Evolutionary conservation across 2,797 vertebrate genomes (phyloP).

Genomic region (Chaunax sp.): DNA sequence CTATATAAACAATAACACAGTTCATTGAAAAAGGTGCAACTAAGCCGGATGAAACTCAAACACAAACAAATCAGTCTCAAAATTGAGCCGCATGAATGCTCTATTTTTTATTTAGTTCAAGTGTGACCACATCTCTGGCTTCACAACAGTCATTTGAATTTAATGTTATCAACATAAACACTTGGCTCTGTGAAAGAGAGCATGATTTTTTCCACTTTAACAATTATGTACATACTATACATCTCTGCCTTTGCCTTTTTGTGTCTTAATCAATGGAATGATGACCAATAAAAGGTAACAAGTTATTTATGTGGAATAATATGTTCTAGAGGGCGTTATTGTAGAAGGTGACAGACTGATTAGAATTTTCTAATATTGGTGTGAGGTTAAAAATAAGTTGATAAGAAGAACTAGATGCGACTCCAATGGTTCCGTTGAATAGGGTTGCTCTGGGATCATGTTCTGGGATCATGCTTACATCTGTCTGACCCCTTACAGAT

Average conservation of each 20-base stretch:
- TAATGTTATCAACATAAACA: conserved; percentile 23
- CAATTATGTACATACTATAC: not conserved
- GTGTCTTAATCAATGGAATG: not conserved
- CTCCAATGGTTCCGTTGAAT: not conserved
- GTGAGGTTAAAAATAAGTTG: not conserved
- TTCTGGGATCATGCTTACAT: conserved; percentile 8
- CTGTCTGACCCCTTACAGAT: not conserved
- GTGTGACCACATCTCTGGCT: conserved; percentile 30
- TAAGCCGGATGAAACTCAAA: too few relatives aligned
- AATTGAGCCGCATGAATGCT: conserved; percentile 32
- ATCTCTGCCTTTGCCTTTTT: not conserved
- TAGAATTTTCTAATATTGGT: not conserved
- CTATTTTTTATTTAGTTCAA: too few relatives aligned
- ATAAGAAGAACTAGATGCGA: not conserved
- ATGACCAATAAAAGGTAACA: not conserved
- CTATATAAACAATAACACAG: too few relatives aligned
- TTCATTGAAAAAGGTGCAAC: too few relatives aligned
- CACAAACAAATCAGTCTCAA: too few relatives aligned
- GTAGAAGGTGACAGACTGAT: not conserved
- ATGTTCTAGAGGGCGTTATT: not conserved
- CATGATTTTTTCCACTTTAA: not conserved
- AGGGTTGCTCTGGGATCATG: conserved; percentile 15
- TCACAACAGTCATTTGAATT: conserved; percentile 24
- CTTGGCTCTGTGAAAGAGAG: not conserved
- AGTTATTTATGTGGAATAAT: not conserved